Base-by-base conservation (phyloP, 2,888 invertebrate genomes). In the Abrostola triplasia region DNA sequence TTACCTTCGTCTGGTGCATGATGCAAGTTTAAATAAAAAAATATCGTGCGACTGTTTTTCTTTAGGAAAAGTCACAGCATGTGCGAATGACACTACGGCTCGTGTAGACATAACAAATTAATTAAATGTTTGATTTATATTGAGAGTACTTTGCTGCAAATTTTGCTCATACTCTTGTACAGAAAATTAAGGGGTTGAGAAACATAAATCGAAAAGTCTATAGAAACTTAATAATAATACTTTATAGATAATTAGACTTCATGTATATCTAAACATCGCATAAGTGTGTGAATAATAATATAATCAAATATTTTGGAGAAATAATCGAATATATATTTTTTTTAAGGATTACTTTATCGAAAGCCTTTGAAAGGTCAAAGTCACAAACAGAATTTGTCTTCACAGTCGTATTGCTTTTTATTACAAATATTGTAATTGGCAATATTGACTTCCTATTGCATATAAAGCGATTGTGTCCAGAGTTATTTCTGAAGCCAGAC, bases 401-500 rank as follows among this genome's bases (percentile, higher is more conserved):
- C n/a, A n/a, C n/a, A n/a, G n/a, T n/a, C n/a, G n/a, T n/a, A n/a
- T n/a, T 24, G 24, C 24, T 24, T 24, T 24, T 24, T 2, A 24
- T 24, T 2, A 24, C 1, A 24, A 24, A 24, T 24, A 24, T 24
- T 24, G 24, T 24, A 24, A 4, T 24, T 24, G 4, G 24, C 4
- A 24, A 24, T 24, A 24, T 24, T 24, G 65, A 65, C 59, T 64
- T 59, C 48, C 57, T 60, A 61, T 53, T 57, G 52, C 53, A 70
- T 64, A 61, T 55, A 62, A 12, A 54, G 24, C 42, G 35, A 40
- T 12, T 67, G 49, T 66, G 44, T 64, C 51, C 35, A 57, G 57
- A 65, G 59, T 67, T 84, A 85, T 82, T 83, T 85, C 76, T 56
- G 70, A 64, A 74, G 9, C 44, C 9, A 13, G 73, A 63, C 65